Evolutionary conservation across 2,113 vertebrate genomes (phyloP), one percentile per base, ranked within the genome.

Genomic region (Aegotheles bennettii): DNA sequence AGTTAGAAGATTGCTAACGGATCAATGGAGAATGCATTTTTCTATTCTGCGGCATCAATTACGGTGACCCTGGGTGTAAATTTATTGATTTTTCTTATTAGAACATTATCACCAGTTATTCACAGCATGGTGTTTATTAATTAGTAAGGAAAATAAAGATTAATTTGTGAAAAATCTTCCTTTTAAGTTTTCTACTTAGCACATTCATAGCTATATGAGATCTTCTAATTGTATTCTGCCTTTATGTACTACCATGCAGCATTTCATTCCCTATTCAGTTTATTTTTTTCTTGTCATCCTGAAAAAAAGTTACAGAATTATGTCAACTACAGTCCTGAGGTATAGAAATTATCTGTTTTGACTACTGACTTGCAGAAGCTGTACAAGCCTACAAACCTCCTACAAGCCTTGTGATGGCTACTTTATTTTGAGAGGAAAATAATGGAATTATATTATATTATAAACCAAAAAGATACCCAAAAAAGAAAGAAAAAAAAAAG

Each of bases 61-160:
- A 96, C 13, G 10, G 94, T 97, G 96, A 98, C 94, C 96, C 94
- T 96, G 92, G 90, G 95, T 97, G 92, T 97, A 98, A 98, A 97
- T 98, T 95, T 98, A 98, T 98, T 98, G 97, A 98, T 98, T 98
- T 98, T 97, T 96, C 96, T 97, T 98, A 97, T 97, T 98, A 98
- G 94, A 97, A 97, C 80, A 96, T 98, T 98, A 97, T 97, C 95
- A 95, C 94, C 78, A 97, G 95, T 97, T 98, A 97, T 63, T 98
- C 97, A 98, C 97, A 98, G 97, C 96, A 85, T 97, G 97, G n/a
- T 96, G 88, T 97, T 98, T 97, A 97, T 97, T 98, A 98, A 98
- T 98, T 97, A 97, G 96, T 93, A 95, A 96, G 86, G 93, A 91
- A 98, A 97, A 97, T 96, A 96, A 94, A 96, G 81, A 96, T 96